Evolutionary conservation across 2,888 invertebrate species (phyloP).

Genomic region (Hydrotaea diabolus): DNA sequence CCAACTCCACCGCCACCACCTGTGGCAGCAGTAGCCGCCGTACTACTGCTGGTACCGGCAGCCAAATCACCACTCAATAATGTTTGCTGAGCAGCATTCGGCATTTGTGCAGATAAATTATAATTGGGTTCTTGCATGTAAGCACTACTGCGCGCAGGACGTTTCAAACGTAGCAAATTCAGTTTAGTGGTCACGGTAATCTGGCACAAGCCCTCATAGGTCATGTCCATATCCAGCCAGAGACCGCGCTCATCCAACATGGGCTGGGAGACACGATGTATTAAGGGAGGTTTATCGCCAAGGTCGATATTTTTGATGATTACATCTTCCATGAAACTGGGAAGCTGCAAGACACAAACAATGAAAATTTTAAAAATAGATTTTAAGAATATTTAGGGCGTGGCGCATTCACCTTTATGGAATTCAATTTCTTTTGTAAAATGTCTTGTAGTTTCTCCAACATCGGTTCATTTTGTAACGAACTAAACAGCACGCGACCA

Average conservation of each 20-base stretch:
- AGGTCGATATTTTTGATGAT: slow-evolving; percentile 87
- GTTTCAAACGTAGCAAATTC: slow-evolving; percentile 82
- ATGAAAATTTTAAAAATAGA: no score
- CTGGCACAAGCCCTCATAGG: slow-evolving; percentile 87
- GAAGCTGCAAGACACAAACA: slow-evolving; percentile 82
- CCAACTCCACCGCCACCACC: no score
- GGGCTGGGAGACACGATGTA: slow-evolving; percentile 85
- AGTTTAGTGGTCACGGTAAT: slow-evolving; percentile 92
- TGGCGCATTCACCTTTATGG: slow-evolving; percentile 74
- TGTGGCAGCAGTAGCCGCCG: slow-evolving; percentile 41
- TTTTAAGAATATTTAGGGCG: no score
- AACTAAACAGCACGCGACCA: slow-evolving; percentile 79
- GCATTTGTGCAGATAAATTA: slow-evolving; percentile 40
- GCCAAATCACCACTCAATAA: slow-evolving; percentile 56
- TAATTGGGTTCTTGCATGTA: slow-evolving; percentile 49
- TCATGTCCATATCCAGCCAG: slow-evolving; percentile 91
- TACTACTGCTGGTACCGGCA: slow-evolving; percentile 49
- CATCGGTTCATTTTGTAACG: slow-evolving; percentile 74
- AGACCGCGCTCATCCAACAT: slow-evolving; percentile 88
- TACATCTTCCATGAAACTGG: slow-evolving; percentile 91
- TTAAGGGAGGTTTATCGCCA: slow-evolving; percentile 84
- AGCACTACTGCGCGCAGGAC: slow-evolving; percentile 70
- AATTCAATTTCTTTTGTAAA: slow-evolving; percentile 79
- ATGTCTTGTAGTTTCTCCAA: slow-evolving; percentile 78
- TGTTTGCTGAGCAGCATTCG: slow-evolving; percentile 42